Evolutionary conservation across 2,113 vertebrate species (phyloP), one percentile per base, ranked within the genome.

Genomic region (Notothenia rossii): DNA sequence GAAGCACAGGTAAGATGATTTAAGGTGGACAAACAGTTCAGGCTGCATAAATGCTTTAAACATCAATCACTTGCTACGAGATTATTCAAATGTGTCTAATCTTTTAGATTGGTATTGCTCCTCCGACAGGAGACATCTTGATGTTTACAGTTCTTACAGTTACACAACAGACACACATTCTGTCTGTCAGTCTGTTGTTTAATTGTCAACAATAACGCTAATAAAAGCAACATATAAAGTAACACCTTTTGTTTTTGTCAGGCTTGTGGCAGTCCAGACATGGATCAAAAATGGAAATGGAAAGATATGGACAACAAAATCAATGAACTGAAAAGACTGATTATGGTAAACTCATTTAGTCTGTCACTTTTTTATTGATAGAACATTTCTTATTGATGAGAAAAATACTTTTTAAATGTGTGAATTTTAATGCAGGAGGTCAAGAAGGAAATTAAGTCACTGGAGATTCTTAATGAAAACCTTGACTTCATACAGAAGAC

Each of bases 391-490:
- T 29, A 29, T 29, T 29, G 29, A 29, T 29, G 29, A 29, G 29
- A 29, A 29, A 29, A 29, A 29, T 22, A 0, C 8, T 74, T 65
- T 72, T 5, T 54, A 20, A 45, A 33, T 20, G 0, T 72, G 18
- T 60, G 5, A 50, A 33, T 66, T 49, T 18, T 54, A 22, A 85
- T 89, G 29, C 76, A 99, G 98, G 94, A 93, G 0, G 87, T 95
- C 56, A 96, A 98, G 58, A 95, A 96, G 60, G 93, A 96, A 74
- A 96, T 97, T 43, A 97, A 96, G 91, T 92, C 87, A 4, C 88
- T 99, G 64, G 97, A 98, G 86, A 90, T 94, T 48, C 81, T 95
- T 14, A 96, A 97, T 89, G 97, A 98, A 83, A 96, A 97, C 46
- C 95, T 97, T 43, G 95, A 96, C 85, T 98, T 95, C 64, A 96